Conservation (phyloP, 2,113 vertebrate species). For the Trochalopteron elliotii region DNA sequence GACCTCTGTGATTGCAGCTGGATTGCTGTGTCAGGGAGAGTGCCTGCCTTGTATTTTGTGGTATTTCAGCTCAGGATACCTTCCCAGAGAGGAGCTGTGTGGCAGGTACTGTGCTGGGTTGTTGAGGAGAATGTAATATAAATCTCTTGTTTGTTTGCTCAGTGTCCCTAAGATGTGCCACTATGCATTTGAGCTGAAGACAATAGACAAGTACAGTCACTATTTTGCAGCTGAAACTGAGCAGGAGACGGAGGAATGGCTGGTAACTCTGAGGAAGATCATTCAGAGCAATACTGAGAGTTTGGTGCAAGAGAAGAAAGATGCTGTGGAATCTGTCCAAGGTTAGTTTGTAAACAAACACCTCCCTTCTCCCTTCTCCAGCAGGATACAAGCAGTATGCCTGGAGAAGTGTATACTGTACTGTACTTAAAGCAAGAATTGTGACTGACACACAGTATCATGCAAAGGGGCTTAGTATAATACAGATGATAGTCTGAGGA, state of each 20-base stretch:
- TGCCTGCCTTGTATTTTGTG: neutral
- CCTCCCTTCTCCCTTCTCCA: neutral
- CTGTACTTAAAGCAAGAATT: slow-evolving; percentile 10
- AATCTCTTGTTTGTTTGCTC: neutral
- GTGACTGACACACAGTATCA: neutral
- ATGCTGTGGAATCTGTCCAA: slow-evolving; percentile 79
- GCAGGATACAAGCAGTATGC: neutral
- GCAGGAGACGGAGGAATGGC: slow-evolving; percentile 97
- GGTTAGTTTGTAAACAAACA: slow-evolving; percentile 59
- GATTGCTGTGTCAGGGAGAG: neutral
- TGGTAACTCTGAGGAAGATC: slow-evolving; percentile 88
- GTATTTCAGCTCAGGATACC: neutral
- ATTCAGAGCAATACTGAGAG: slow-evolving; percentile 87
- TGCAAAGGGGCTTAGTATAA: neutral
- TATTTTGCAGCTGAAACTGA: slow-evolving; percentile 94
- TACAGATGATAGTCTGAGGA: neutral
- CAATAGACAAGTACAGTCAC: slow-evolving; percentile 95
- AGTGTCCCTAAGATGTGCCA: slow-evolving; percentile 95
- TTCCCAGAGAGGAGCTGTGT: neutral
- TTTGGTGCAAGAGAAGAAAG: slow-evolving; percentile 85
- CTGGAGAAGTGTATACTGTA: neutral
- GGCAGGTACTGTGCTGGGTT: neutral
- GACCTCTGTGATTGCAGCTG: neutral
- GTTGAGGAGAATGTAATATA: neutral
- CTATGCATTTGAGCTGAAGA: slow-evolving; percentile 93